Evolutionary conservation across 2,113 vertebrate species (phyloP), one percentile per base, ranked within the genome.

Genomic region (Crotalus helleri): DNA sequence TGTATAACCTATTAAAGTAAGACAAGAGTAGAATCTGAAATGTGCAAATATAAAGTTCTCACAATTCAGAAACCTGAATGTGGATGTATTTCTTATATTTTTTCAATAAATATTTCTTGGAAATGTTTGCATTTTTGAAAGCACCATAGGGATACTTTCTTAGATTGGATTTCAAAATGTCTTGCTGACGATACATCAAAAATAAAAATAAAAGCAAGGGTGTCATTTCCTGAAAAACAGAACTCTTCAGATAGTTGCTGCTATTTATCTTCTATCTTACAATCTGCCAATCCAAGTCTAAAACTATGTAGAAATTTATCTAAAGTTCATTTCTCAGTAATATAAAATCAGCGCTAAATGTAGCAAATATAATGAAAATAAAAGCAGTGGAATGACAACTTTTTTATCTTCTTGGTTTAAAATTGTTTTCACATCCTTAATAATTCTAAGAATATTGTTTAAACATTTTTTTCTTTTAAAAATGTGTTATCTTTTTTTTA

Each of bases 281-380:
- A 91, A 74, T 51, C 49, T 81, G 33, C 87, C 39, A 93, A 88
- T 89, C 1, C 92, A 95, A 46, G 54, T 69, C 58, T 5, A 19
- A 24, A 33, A 0, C 49, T 90, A 54, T 4, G 64, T 19, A 54
- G 1, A 54, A 93, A 89, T 29, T 21, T 13, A 12, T 92, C 39
- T 94, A 58, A 7, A 19, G 9, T 86, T 10, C 44, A 46, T 2
- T 55, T 90, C 87, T 61, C 46, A 91, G 39, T 9, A 85, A 19
- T 54, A 81, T 74, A 89, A 44, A 81, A 57, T 95, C 91, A n/a
- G 85, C 3, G 33, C 7, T 85, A 93, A 92, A 94, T 33, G 95
- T n/a, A 2, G 4, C 39, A 85, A 51, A 44, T 24, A 58, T 24
- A 44, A 94, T 53, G 33, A 0, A 9, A 61, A 90, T 69, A 24